phyloP scores from a whole-genome alignment of 2,113 vertebrate species.

The Nerophis ophidion region DNA sequence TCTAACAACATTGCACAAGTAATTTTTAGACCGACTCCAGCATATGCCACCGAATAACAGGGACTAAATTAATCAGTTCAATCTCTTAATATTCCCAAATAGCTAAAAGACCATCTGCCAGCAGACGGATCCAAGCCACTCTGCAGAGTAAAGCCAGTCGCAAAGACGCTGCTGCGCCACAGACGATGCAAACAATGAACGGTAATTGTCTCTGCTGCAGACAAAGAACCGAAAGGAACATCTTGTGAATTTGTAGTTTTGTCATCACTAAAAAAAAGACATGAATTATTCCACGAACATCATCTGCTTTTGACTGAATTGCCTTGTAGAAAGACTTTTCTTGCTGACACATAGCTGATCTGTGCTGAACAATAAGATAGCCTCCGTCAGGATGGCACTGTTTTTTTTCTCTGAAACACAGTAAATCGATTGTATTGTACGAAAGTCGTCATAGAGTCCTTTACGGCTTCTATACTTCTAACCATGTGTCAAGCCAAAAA shows the following conservation, averaged over 20 bases:
- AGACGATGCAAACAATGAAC: constrained; percentile 2
- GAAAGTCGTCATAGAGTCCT: too few relatives aligned
- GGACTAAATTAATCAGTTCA: neutral
- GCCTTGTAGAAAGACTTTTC: neutral
- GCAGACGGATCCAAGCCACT: constrained; percentile 3
- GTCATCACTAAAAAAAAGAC: neutral
- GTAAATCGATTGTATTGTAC: too few relatives aligned
- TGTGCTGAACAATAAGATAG: neutral
- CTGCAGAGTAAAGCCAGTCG: neutral
- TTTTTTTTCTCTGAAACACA: neutral
- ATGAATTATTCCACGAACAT: neutral
- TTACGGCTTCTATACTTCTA: too few relatives aligned
- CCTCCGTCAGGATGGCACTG: neutral
- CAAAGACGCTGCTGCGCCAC: neutral
- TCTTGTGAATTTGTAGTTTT: neutral
- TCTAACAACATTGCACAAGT: too few relatives aligned
- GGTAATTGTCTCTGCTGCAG: neutral
- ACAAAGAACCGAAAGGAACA: constrained; percentile 1
- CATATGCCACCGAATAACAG: too few relatives aligned
- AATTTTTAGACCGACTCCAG: too few relatives aligned
- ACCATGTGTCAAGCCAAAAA: too few relatives aligned
- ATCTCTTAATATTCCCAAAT: neutral
- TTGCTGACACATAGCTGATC: neutral
- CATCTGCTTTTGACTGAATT: neutral
- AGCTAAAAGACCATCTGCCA: neutral